A percentile compares a stretch with the other conserved stretches of the same genome.
Conservation (phyloP, 2,888 invertebrate genomes). For the Caenorhabditis japonica region DNA sequence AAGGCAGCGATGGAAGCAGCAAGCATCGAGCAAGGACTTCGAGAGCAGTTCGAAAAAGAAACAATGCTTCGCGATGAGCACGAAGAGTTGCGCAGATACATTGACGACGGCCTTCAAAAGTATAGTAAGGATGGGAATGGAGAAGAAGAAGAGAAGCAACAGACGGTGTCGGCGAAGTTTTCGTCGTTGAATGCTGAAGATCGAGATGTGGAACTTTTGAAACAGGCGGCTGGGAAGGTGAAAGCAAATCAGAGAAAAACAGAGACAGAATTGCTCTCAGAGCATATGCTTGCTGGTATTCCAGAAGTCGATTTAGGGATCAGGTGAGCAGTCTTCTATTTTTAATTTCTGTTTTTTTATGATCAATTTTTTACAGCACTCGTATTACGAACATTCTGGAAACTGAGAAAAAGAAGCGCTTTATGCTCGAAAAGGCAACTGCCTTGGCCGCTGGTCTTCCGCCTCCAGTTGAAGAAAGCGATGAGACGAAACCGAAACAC, state of each 20-base stretch:
- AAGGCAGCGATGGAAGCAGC: constrained; percentile 71
- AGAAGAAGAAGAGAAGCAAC: not conserved
- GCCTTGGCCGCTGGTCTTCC: constrained; percentile 48
- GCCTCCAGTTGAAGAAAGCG: constrained; percentile 36
- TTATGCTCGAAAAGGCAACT: constrained; percentile 82
- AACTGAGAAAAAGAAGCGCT: constrained; percentile 97
- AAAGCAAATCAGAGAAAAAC: constrained; percentile 85
- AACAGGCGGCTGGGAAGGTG: constrained; percentile 44
- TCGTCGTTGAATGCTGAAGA: constrained; percentile 48
- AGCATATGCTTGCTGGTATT: constrained; percentile 99
- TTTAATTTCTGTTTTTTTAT: not conserved
- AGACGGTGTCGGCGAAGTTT: constrained; percentile 11
- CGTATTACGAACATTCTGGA: constrained; percentile 99
- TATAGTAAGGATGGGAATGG: constrained; percentile 10
- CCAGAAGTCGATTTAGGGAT: constrained; percentile 99
- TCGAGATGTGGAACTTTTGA: constrained; percentile 29
- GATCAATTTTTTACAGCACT: constrained; percentile 81
- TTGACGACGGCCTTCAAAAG: constrained; percentile 61
- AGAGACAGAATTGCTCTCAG: constrained; percentile 97
- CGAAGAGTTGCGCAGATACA: constrained; percentile 73
- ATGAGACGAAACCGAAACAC: constrained; percentile 33
- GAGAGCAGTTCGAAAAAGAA: constrained; percentile 75
- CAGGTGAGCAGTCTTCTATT: constrained; percentile 82
- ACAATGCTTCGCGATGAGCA: constrained; percentile 74
- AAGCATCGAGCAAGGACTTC: constrained; percentile 73